Evolutionary conservation across 1,140 invertebrate genomes (phyloP).

Genomic region (Galendromus occidentalis): DNA sequence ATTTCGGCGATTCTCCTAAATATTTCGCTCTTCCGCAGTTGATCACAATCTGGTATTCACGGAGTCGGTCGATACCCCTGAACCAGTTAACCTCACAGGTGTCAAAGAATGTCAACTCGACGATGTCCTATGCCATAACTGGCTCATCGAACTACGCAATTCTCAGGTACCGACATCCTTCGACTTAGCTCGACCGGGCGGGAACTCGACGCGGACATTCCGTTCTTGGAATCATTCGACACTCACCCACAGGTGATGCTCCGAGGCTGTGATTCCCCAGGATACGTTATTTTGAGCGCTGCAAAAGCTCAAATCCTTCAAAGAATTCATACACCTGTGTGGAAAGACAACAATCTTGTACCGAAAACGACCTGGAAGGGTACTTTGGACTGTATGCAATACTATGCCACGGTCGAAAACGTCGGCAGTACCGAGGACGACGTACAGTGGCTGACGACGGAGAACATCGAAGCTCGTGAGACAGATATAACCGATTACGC

Average conservation of each 20-base stretch:
- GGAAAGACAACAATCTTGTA: conserved; percentile 65
- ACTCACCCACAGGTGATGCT: conserved; percentile 78
- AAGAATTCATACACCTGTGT: conserved; percentile 68
- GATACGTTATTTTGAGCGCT: conserved; percentile 87
- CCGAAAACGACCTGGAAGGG: conserved; percentile 90
- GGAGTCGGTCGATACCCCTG: conserved; percentile 29
- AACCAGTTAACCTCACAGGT: conserved; percentile 29
- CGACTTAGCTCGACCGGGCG: too few relatives aligned
- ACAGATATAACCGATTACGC: conserved; percentile 43
- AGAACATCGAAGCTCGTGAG: conserved; percentile 63
- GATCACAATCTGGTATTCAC: conserved; percentile 44
- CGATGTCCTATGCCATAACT: conserved; percentile 72
- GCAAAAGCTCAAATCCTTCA: conserved; percentile 85
- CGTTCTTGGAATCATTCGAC: background rate
- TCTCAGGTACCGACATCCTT: conserved; percentile 12
- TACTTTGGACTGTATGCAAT: conserved; percentile 90
- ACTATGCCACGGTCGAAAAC: conserved; percentile 84
- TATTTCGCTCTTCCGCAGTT: background rate
- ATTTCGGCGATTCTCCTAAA: background rate
- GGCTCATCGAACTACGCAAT: conserved; percentile 50
- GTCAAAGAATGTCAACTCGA: conserved; percentile 63
- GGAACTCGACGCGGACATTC: background rate
- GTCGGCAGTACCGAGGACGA: conserved; percentile 45
- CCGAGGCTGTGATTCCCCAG: conserved; percentile 83
- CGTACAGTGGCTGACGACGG: conserved; percentile 83